Evolutionary conservation across 2,888 invertebrate species (phyloP), one percentile per base, ranked within the genome.

Genomic region (Lydus trimaculatus): DNA sequence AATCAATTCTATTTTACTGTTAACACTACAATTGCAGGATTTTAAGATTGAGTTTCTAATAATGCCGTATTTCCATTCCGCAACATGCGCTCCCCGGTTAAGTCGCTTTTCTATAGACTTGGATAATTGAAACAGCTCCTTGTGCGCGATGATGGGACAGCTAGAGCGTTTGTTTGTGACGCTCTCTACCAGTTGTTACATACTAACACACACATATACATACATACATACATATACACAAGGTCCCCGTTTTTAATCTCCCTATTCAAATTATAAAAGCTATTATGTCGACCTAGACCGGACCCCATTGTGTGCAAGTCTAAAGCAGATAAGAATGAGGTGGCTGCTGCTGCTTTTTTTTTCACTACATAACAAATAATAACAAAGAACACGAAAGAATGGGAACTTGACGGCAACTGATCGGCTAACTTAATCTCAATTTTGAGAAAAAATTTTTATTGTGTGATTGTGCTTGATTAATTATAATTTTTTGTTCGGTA

Each of bases 101-200:
- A 83, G 83, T 82, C 83, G 79, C 80, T 79, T 81, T 83, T 82
- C 81, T 81, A 83, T 82, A 81, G 83, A 81, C 78, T 79, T 74
- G 75, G 83, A 43, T 84, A 84, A 84, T 84, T 84, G 83, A 84
- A 84, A 82, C 82, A 78, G 80, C 80, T 80, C 75, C 79, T 78
- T 80, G 75, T 74, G 73, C 43, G 68, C 69, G 73, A 71, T 67
- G 67, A 67, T 60, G 72, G 70, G 65, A 72, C 59, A 62, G 67
- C 67, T 67, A 67, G 73, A 64, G 66, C 68, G 72, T 74, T 75
- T 77, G 78, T 78, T 79, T 75, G 77, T 76, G 75, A 76, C 73
- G 73, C 73, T 67, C 63, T 70, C 67, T 67, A 66, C 70, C 78
- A 77, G 78, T 78, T 78, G 79, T 79, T 76, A 75, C 78, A 76